Evolutionary conservation across 2,797 vertebrate species (phyloP).

Genomic region (Tachyglossus aculeatus): DNA sequence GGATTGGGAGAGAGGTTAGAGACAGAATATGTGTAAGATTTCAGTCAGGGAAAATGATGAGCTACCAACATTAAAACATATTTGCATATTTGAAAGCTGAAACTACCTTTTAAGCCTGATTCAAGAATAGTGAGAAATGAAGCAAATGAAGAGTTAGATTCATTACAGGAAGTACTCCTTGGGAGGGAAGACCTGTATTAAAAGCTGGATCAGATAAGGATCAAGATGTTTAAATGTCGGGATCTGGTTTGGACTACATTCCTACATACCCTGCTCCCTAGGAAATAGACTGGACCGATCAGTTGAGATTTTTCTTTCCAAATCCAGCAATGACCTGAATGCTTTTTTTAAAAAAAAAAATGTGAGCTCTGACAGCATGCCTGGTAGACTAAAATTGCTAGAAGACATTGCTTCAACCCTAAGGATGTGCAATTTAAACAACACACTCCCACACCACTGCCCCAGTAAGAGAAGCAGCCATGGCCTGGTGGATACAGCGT

Average conservation of each 20-base stretch:
- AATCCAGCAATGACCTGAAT: too few relatives aligned
- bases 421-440: too few relatives aligned
- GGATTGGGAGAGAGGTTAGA: not conserved
- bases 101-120: too few relatives aligned
- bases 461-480: too few relatives aligned
- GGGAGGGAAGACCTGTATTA: conserved; percentile 57
- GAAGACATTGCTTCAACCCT: too few relatives aligned
- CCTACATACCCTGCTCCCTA: conserved; percentile 32
- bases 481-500: too few relatives aligned
- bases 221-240: conserved; percentile 54
- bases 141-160: conserved; percentile 47
- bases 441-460: too few relatives aligned
- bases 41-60: not conserved
- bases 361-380: too few relatives aligned
- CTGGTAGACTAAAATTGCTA: too few relatives aligned
- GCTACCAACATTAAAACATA: not conserved
- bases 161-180: conserved; percentile 55
- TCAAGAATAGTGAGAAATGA: too few relatives aligned
- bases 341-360: too few relatives aligned
- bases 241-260: too few relatives aligned
- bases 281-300: conserved; percentile 18
- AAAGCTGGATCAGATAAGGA: conserved; percentile 63
- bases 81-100: conserved; percentile 29
- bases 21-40: conserved; percentile 9
- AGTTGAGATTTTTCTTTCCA: conserved; percentile 51